These are phyloP conservation scores for Dolichallabes microphthalmus DNA, from an alignment of 2,113 vertebrate species.

Conservation along the genomic window DNA sequence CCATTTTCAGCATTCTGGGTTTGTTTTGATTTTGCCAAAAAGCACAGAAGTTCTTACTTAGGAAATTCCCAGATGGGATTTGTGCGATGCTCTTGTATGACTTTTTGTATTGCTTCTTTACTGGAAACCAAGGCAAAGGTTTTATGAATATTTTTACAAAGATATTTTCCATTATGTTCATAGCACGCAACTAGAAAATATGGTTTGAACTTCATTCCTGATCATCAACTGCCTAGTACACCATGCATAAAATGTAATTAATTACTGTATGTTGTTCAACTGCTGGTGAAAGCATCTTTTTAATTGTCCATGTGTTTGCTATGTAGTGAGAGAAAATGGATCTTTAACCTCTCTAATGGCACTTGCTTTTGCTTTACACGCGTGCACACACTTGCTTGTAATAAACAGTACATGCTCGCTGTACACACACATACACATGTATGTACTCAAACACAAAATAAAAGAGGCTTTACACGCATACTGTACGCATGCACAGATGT, in stretches of 20 bases:
- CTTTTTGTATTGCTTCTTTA: background rate
- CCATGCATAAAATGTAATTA: background rate
- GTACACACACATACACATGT: too few species aligned
- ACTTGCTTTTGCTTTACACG: too few species aligned
- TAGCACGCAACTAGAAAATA: background rate
- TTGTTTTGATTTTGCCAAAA: background rate
- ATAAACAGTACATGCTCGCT: too few species aligned
- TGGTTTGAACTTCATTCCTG: background rate
- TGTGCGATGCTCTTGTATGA: background rate
- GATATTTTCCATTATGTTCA: background rate
- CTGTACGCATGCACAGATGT: too few species aligned
- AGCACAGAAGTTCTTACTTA: background rate
- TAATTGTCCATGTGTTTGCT: background rate
- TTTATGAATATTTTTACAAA: background rate
- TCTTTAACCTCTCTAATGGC: too few species aligned
- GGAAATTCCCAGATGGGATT: background rate
- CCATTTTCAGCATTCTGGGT: background rate
- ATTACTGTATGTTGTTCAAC: background rate
- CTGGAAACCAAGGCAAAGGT: background rate
- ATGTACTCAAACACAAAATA: too few species aligned
- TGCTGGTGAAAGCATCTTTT: background rate
- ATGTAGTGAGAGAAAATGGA: too few species aligned
- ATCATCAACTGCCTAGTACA: background rate
- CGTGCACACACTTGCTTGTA: too few species aligned
- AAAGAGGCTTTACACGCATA: too few species aligned